Base-by-base conservation (phyloP, 2,113 vertebrate genomes). In the Beaufortia kweichowensis region DNA sequence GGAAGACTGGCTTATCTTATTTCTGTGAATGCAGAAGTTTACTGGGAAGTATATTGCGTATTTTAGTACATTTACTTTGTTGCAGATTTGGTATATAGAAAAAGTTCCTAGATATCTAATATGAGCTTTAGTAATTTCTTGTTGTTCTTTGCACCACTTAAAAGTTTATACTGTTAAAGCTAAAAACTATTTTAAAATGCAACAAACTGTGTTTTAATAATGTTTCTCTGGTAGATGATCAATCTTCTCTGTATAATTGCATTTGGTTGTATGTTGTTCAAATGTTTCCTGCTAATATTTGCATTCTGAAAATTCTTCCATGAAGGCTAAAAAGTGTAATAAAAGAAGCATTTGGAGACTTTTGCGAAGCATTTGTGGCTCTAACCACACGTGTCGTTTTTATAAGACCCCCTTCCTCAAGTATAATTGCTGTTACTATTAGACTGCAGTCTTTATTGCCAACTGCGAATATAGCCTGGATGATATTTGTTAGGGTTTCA, bases 401-500 rank as follows among this genome's bases (percentile, higher is more conserved):
- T 29, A 17, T 14, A 61, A 73, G 35, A 46, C 35, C 55, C 19
- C 35, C 46, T 59, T 73, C n/a, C 39, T 60, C 50, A 73, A 61
- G 33, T 14, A 59, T 56, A 59, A 72, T 72, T 72, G 53, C 31
- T 28, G 53, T 59, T 72, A 41, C 69, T 72, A 59, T 72, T 56
- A 24, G 26, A 41, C 26, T 23, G 41, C 41, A 17, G 41, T 46
- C 41, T 46, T 11, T 46, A 24, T 41, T 60, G 56, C 55, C 56
- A 28, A 23, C 35, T 14, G 55, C 33, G 17, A n/a, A 19, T 46
- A n/a, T 43, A 57, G n/a, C 31, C 46, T 8, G 15, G 14, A 17
- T 57, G 29, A 19, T 72, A 19, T 41, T 59, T 41, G 19, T 24
- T 41, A 21, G 21, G 55, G 23, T 57, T 72, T 59, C 69, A 57